phyloP scores from a whole-genome alignment of 2,888 invertebrate genomes.

The Drosophila phalerata region DNA sequence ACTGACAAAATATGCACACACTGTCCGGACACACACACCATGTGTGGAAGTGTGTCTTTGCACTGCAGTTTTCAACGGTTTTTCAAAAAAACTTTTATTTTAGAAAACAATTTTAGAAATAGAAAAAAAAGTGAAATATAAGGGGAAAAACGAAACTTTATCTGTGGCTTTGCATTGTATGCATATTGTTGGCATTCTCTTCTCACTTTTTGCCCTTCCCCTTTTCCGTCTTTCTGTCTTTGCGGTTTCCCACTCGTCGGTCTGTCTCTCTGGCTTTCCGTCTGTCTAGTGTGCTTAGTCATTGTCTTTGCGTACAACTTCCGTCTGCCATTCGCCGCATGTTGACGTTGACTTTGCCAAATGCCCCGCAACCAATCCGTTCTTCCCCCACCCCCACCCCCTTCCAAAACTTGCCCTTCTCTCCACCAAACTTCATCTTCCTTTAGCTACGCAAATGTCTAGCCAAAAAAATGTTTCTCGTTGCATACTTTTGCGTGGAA shows the following conservation, averaged over 20 bases:
- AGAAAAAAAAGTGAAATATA: constrained; percentile 24
- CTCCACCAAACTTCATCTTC: constrained; percentile 31
- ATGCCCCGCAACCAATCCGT: constrained; percentile 40
- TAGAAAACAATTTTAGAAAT: constrained; percentile 15
- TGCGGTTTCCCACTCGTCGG: constrained; percentile 30
- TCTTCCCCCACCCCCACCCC: not conserved
- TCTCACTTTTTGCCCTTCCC: constrained; percentile 13
- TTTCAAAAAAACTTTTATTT: constrained; percentile 51
- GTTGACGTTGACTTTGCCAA: constrained; percentile 69
- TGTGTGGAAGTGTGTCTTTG: constrained; percentile 20
- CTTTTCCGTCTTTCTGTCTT: constrained; percentile 1
- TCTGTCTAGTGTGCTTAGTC: constrained; percentile 69
- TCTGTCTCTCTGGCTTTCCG: constrained; percentile 18
- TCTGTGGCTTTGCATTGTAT: constrained; percentile 70
- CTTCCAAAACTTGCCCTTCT: not conserved
- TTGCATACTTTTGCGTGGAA: constrained; percentile 73
- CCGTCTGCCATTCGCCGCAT: constrained; percentile 71
- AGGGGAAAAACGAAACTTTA: constrained; percentile 62
- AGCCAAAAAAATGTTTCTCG: constrained; percentile 68
- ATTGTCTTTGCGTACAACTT: constrained; percentile 78
- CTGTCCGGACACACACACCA: constrained; percentile 9
- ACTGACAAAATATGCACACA: constrained; percentile 24
- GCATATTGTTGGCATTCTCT: constrained; percentile 67
- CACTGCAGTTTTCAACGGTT: constrained; percentile 46
- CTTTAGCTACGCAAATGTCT: constrained; percentile 68